phyloP scores from a whole-genome alignment of 2,888 invertebrate genomes.

The Elysia crispata region DNA sequence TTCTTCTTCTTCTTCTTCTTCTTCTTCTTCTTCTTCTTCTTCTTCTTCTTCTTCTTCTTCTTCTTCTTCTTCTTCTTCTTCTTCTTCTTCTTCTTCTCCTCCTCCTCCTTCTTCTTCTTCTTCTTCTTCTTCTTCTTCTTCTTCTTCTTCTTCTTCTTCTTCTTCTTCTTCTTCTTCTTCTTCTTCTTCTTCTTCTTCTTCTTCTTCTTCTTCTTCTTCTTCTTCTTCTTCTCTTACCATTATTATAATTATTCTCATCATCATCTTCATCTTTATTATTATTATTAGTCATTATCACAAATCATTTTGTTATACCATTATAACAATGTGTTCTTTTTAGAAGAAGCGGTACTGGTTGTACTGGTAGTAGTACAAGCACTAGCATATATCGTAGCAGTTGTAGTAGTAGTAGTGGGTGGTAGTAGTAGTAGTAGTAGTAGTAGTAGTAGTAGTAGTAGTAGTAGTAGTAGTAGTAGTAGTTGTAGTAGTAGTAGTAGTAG shows the following conservation, averaged over 20 bases:
- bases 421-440: constrained; percentile 25
- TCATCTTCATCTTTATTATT: constrained; percentile 6
- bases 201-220: background rate
- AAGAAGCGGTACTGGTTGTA: background rate
- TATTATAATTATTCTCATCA: background rate
- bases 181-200: background rate
- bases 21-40: background rate
- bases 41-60: background rate
- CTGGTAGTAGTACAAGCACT: background rate
- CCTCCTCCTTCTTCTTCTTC: background rate
- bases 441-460: constrained; percentile 18
- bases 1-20: background rate
- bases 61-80: background rate
- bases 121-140: background rate
- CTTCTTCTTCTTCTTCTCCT: background rate
- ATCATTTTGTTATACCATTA: too few relatives aligned
- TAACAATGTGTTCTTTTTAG: too few relatives aligned
- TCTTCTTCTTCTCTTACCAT: constrained; percentile 3
- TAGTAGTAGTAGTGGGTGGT: too few relatives aligned
- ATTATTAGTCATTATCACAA: too few relatives aligned
- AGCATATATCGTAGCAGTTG: constrained; percentile 3
- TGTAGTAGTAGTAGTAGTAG: constrained; percentile 18
- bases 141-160: background rate
- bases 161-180: background rate
- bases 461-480: constrained; percentile 21